Conservation (phyloP, 2,797 vertebrate genomes). For the Paratrypauchen microcephalus region DNA sequence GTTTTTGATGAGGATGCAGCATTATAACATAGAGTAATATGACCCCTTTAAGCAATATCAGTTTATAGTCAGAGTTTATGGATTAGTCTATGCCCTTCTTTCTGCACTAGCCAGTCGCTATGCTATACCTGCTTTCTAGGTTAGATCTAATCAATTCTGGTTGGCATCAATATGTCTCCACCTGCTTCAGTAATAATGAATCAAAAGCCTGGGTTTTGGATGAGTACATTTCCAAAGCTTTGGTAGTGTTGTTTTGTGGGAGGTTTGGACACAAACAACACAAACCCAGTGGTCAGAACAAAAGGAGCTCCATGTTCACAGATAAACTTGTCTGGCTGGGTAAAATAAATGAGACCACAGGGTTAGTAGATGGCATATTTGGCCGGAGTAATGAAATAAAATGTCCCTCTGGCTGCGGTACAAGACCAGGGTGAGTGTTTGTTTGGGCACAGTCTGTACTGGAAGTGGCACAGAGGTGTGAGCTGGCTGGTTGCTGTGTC, state of each 20-base stretch:
- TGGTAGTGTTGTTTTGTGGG: neutral
- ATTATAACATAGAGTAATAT: too few species aligned
- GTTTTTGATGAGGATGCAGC: too few species aligned
- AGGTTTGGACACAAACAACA: neutral
- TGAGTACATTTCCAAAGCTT: slow-evolving; percentile 11
- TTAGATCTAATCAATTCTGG: slow-evolving; percentile 59
- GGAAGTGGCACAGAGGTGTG: slow-evolving; percentile 69
- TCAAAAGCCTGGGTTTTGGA: slow-evolving; percentile 39
- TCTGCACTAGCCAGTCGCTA: slow-evolving; percentile 26
- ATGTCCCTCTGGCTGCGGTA: neutral
- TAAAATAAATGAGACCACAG: slow-evolving; percentile 15
- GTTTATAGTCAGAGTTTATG: neutral
- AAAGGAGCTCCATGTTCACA: slow-evolving; percentile 14
- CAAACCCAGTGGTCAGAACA: neutral
- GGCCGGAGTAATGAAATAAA: slow-evolving; percentile 11
- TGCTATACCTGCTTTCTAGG: slow-evolving; percentile 46
- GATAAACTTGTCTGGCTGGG: slow-evolving; percentile 2
- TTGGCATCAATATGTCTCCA: slow-evolving; percentile 53
- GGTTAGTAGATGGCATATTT: slow-evolving; percentile 16
- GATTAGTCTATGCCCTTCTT: neutral
- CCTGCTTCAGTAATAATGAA: slow-evolving; percentile 43
- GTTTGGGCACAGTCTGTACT: slow-evolving; percentile 23
- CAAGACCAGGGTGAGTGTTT: slow-evolving; percentile 9
- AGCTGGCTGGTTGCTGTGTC: slow-evolving; percentile 75
- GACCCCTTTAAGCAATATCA: too few species aligned